phyloP scores from a whole-genome alignment of 2,113 vertebrate species.

The Oreochromis spilurus region DNA sequence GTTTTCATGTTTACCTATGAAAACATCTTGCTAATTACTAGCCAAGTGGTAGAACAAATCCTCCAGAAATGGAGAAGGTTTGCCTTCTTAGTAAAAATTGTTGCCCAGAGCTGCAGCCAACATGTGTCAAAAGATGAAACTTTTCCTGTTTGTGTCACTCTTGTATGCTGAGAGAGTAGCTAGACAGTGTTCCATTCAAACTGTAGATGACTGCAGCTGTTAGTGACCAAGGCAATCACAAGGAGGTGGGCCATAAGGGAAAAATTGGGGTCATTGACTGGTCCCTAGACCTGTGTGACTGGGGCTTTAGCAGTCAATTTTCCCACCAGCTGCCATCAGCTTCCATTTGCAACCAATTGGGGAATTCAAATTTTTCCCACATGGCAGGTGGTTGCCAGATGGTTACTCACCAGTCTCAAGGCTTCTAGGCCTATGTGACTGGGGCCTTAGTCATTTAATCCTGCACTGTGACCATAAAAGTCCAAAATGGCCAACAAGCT shows the following conservation, averaged over 20 bases:
- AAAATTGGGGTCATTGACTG: background rate
- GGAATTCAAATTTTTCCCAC: background rate
- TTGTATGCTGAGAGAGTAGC: background rate
- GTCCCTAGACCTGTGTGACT: background rate
- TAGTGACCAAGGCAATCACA: background rate
- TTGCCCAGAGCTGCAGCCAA: background rate
- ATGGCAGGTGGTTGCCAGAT: background rate
- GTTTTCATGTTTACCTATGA: background rate
- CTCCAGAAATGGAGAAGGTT: background rate
- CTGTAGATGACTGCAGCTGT: background rate
- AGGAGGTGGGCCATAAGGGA: background rate
- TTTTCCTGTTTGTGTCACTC: background rate
- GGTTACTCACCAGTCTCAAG: background rate
- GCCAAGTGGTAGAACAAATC: background rate
- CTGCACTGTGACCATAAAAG: background rate
- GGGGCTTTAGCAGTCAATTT: background rate
- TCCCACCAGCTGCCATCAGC: background rate
- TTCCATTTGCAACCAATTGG: background rate
- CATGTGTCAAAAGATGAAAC: background rate
- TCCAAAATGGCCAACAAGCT: background rate
- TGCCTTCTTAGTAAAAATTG: background rate
- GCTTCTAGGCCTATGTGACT: background rate
- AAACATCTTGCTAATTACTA: background rate
- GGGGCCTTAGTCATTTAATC: background rate
- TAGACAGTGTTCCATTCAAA: background rate